These are phyloP conservation scores for Calcarius lapponicus DNA, from an alignment of 2,797 vertebrate genomes.

Conservation along the genomic window DNA sequence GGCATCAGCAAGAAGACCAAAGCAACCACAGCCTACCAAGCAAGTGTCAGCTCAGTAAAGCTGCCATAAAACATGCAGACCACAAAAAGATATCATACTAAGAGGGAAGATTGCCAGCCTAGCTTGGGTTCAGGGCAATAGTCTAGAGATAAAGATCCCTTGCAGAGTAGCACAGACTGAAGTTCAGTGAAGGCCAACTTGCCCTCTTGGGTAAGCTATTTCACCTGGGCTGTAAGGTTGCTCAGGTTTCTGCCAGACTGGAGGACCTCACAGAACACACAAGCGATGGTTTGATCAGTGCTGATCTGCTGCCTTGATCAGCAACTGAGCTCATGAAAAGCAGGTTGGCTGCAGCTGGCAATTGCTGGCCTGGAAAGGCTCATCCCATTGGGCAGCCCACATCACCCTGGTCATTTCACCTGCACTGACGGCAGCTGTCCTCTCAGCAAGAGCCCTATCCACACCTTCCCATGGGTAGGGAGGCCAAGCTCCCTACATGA, in stretches of 20 bases:
- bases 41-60: not conserved
- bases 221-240: not conserved
- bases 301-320: not conserved
- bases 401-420: not conserved
- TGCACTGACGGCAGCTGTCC: not conserved
- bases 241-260: not conserved
- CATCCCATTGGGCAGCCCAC: not conserved
- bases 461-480: accelerated
- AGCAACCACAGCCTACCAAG: not conserved
- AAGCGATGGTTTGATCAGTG: not conserved
- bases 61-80: not conserved
- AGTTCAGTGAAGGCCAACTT: not conserved
- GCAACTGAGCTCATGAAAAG: not conserved
- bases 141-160: not conserved
- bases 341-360: not conserved
- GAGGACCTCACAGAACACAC: not conserved
- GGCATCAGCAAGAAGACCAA: not conserved
- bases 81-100: not conserved
- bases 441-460: not conserved
- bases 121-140: not conserved
- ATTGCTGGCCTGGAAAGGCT: not conserved
- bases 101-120: not conserved
- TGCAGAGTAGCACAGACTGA: not conserved
- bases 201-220: not conserved
- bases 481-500: not conserved